Percentiles rank a stretch among this genome's conserved stretches.
phyloP scores from a whole-genome alignment of 1,140 invertebrate genomes.

The Propsilocerus akamusi region DNA sequence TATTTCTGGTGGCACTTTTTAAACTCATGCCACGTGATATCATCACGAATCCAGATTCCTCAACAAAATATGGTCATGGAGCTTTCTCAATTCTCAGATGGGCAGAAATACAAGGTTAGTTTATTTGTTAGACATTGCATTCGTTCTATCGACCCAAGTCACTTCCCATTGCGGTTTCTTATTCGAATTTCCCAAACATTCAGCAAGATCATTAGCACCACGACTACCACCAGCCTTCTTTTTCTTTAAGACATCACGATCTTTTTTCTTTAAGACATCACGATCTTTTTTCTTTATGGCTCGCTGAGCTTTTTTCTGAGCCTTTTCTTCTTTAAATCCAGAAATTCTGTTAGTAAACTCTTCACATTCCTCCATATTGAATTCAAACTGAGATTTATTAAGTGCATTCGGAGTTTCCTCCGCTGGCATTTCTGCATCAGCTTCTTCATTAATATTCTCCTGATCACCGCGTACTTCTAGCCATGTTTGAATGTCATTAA shows the following conservation, averaged over 20 bases:
- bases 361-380: not conserved
- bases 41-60: constrained; percentile 17
- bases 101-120: constrained; percentile 19
- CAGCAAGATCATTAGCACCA: not conserved
- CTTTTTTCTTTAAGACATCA: not conserved
- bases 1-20: constrained; percentile 20
- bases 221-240: not conserved
- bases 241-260: not conserved
- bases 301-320: not conserved
- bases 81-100: constrained; percentile 16
- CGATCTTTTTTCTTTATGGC: not conserved
- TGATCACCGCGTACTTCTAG: constrained; percentile 13
- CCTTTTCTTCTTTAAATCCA: not conserved
- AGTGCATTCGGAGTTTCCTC: no score
- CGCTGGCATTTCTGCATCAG: constrained; percentile 16
- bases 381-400: not conserved
- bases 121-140: not conserved
- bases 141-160: not conserved
- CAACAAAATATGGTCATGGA: constrained; percentile 16
- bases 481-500: constrained; percentile 9
- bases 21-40: constrained; percentile 22
- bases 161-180: not conserved
- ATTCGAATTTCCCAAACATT: not conserved
- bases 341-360: not conserved
- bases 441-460: constrained; percentile 8